These are phyloP conservation scores for Ephialtes manifestator DNA, from an alignment of 2,888 invertebrate genomes.

Conservation along the genomic window DNA sequence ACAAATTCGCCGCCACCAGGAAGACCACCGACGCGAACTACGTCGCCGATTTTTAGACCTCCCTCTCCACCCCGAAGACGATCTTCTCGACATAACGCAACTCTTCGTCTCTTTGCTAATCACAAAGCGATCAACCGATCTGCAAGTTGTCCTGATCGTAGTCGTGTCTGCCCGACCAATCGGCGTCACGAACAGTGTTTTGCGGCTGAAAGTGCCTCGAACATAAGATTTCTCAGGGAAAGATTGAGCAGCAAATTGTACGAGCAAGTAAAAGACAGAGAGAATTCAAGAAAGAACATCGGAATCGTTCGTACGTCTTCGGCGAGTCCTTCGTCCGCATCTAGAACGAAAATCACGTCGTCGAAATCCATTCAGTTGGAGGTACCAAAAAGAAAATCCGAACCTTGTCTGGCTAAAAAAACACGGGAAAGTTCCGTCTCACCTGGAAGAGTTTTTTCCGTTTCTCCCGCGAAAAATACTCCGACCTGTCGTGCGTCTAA, in stretches of 20 bases:
- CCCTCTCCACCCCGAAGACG: slow-evolving; percentile 92
- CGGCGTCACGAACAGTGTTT: slow-evolving; percentile 87
- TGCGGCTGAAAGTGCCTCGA: slow-evolving; percentile 85
- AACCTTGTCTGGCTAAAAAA: slow-evolving; percentile 68
- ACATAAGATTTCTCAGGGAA: slow-evolving; percentile 89
- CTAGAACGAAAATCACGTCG: slow-evolving; percentile 55
- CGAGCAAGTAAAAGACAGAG: slow-evolving; percentile 69
- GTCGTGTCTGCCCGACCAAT: slow-evolving; percentile 73
- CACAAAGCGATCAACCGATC: slow-evolving; percentile 86
- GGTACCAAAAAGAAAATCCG: slow-evolving; percentile 72
- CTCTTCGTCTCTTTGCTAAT: slow-evolving; percentile 89
- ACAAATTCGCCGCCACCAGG: slow-evolving; percentile 64
- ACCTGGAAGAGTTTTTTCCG: slow-evolving; percentile 22
- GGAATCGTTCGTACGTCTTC: slow-evolving; percentile 70
- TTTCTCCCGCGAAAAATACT: slow-evolving; percentile 6
- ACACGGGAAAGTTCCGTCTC: slow-evolving; percentile 47
- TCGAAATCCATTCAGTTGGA: slow-evolving; percentile 62
- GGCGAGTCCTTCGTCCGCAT: slow-evolving; percentile 70
- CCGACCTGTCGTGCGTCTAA: slow-evolving; percentile 56
- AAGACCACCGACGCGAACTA: slow-evolving; percentile 62
- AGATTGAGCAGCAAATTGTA: slow-evolving; percentile 88
- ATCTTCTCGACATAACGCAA: slow-evolving; percentile 91
- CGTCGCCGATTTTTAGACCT: slow-evolving; percentile 85
- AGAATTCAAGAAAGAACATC: slow-evolving; percentile 62
- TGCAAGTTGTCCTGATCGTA: slow-evolving; percentile 80